Evolutionary conservation across 2,888 invertebrate species (phyloP).

Genomic region (Plusia festucae): DNA sequence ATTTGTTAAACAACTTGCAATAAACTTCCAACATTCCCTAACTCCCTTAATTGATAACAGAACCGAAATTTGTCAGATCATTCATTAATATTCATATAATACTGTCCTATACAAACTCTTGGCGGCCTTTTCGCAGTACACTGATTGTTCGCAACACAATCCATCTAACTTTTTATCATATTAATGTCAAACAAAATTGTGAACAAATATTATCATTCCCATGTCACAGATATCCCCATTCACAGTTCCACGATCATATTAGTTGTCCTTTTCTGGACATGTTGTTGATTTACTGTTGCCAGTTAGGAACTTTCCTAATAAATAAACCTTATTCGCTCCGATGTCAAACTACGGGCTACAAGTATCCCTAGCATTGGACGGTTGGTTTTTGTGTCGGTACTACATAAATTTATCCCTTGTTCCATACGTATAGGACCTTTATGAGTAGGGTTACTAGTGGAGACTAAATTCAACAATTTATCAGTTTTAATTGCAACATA

Average conservation of each 20-base stretch:
- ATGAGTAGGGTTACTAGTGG: constrained; percentile 82
- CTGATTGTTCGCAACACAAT: constrained; percentile 58
- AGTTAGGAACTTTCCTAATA: constrained; percentile 85
- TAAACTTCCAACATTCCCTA: constrained; percentile 23
- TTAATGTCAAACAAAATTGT: constrained; percentile 65
- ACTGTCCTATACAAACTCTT: constrained; percentile 54
- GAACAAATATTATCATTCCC: constrained; percentile 66
- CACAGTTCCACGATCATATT: constrained; percentile 60
- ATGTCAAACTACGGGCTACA: constrained; percentile 82
- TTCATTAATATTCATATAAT: constrained; percentile 61
- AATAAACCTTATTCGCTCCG: constrained; percentile 86
- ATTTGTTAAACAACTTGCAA: constrained; percentile 29
- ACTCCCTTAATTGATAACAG: constrained; percentile 54
- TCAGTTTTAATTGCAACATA: constrained; percentile 82
- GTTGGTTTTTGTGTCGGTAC: constrained; percentile 79
- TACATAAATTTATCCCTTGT: constrained; percentile 83
- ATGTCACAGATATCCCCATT: constrained; percentile 62
- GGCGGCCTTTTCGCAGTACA: constrained; percentile 54
- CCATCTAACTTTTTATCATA: constrained; percentile 63
- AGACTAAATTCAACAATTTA: constrained; percentile 80
- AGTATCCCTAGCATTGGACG: constrained; percentile 79
- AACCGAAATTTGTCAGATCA: constrained; percentile 48
- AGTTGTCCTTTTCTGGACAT: constrained; percentile 68
- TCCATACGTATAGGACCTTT: constrained; percentile 82
- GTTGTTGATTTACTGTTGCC: constrained; percentile 84